Conservation (phyloP, 1,140 invertebrate species). For the Drosophila bipectinata region DNA sequence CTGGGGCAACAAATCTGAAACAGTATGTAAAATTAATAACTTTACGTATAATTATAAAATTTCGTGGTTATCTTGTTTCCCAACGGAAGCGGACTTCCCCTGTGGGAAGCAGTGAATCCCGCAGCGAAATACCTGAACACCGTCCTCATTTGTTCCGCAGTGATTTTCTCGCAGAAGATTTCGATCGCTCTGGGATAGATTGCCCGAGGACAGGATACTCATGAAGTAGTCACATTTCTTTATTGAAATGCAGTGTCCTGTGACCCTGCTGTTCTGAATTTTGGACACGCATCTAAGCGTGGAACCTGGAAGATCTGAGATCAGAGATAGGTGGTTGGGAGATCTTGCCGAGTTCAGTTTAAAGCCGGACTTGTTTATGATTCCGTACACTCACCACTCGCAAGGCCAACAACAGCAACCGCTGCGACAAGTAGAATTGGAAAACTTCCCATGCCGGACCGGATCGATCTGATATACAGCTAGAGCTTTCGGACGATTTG, state of each 20-base stretch:
- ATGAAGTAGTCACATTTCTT: constrained; percentile 58
- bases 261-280: constrained; percentile 15
- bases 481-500: constrained; percentile 7
- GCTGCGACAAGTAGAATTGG: constrained; percentile 22
- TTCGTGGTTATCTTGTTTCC: background rate
- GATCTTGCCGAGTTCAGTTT: constrained; percentile 11
- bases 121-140: constrained; percentile 36
- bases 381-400: constrained; percentile 45
- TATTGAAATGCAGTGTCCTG: constrained; percentile 49
- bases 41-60: background rate
- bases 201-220: constrained; percentile 27
- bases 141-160: constrained; percentile 24
- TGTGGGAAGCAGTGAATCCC: background rate
- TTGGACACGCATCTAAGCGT: constrained; percentile 45
- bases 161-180: constrained; percentile 56
- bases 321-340: background rate
- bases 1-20: constrained; percentile 47
- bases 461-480: constrained; percentile 42
- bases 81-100: background rate
- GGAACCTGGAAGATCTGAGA: constrained; percentile 27
- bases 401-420: constrained; percentile 55
- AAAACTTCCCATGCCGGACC: constrained; percentile 55
- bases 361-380: constrained; percentile 45
- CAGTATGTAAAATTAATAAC: background rate
- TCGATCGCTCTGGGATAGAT: constrained; percentile 37